A percentile compares a stretch with the other conserved stretches of the same genome.
Evolutionary conservation across 2,113 vertebrate genomes (phyloP).

Genomic region (Atlantisia rogersi): DNA sequence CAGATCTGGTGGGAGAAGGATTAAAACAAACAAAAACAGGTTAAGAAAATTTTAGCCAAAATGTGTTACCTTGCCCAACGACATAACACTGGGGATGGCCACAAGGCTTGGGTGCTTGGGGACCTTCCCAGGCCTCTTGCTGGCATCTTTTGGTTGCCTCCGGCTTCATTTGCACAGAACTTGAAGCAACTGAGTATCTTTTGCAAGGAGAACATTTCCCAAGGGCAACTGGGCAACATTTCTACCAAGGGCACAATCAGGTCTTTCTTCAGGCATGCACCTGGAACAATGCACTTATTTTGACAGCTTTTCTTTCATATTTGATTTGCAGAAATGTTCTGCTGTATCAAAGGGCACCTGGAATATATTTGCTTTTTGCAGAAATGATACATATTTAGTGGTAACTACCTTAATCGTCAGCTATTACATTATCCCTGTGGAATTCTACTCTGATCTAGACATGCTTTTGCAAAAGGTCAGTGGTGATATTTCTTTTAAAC

Average conservation of each 20-base stretch:
- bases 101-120: fast-evolving
- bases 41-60: not conserved
- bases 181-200: not conserved
- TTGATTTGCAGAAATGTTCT: constrained; percentile 3
- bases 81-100: not conserved
- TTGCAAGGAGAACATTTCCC: not conserved
- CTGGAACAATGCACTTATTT: not conserved
- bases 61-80: not conserved
- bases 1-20: not conserved
- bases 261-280: not conserved
- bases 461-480: not conserved
- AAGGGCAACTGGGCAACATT: not conserved
- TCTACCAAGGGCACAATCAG: not conserved
- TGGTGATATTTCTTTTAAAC: not conserved
- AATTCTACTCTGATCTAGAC: not conserved
- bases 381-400: not conserved
- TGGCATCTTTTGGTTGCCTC: not conserved
- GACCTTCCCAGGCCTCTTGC: not conserved
- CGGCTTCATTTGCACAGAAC: not conserved
- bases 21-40: not conserved
- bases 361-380: constrained; percentile 12
- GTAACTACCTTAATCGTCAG: not conserved
- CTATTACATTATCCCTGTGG: not conserved
- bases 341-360: not conserved
- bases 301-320: constrained; percentile 9